Evolutionary conservation across 2,888 invertebrate species (phyloP).

Genomic region (Helicoverpa assulta): DNA sequence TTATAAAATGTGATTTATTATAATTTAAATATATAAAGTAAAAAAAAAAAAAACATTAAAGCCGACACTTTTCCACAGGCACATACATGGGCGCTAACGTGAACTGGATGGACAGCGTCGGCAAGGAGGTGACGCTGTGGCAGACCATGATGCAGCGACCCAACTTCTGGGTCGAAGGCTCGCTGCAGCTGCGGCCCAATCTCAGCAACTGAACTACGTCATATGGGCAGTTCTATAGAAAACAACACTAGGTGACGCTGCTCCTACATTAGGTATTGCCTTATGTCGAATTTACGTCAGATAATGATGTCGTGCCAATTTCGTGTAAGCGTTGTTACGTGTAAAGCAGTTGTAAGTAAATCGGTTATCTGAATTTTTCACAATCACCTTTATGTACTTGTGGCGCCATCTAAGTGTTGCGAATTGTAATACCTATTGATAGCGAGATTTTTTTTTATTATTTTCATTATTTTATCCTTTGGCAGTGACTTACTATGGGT

Average conservation of each 20-base stretch:
- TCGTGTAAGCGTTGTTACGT: conserved; percentile 44
- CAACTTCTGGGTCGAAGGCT: conserved; percentile 99
- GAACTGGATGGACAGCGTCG: conserved; percentile 98
- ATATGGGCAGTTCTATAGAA: conserved; percentile 48
- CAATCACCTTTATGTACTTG: conserved; percentile 9
- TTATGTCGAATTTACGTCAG: conserved; percentile 36
- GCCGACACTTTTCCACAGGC: conserved; percentile 89
- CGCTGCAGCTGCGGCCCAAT: conserved; percentile 95
- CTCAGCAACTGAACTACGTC: conserved; percentile 83
- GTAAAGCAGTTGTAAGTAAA: conserved; percentile 27
- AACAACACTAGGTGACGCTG: conserved; percentile 19
- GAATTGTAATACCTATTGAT: conserved; percentile 21
- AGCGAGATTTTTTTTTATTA: conserved; percentile 22
- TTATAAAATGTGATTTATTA: no score
- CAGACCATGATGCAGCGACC: conserved; percentile 98
- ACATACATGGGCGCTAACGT: conserved; percentile 95
- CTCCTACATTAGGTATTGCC: conserved; percentile 18
- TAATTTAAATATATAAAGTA: no score
- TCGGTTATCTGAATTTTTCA: conserved; percentile 34
- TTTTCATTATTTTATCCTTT: conserved; percentile 19
- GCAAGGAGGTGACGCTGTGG: conserved; percentile 97
- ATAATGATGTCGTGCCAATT: conserved; percentile 46
- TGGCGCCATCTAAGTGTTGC: conserved; percentile 23
- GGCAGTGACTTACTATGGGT: conserved; percentile 21
- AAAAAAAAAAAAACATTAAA: conserved; percentile 10